Conservation (phyloP, 2,888 invertebrate genomes). For the Lobophora halterata region DNA sequence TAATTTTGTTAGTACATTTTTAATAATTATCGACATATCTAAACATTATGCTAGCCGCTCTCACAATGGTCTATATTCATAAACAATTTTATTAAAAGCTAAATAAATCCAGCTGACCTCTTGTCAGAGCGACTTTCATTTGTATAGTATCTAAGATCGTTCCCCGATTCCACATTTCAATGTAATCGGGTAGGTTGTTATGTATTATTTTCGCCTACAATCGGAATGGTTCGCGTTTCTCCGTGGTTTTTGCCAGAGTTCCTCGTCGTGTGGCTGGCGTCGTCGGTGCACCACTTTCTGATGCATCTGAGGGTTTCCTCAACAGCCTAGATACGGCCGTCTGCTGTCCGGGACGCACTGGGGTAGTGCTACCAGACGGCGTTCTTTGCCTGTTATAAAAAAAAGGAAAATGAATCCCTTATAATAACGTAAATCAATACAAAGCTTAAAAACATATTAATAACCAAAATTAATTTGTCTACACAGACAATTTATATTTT, state of each 20-base stretch:
- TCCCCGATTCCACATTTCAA: conserved; percentile 22
- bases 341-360: conserved; percentile 83
- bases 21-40: conserved; percentile 55
- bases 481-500: conserved; percentile 16
- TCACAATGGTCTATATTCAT: conserved; percentile 28
- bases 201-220: conserved; percentile 76
- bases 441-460: conserved; percentile 34
- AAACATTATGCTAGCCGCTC: conserved; percentile 49
- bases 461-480: conserved; percentile 26
- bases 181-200: conserved; percentile 18
- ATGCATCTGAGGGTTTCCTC: conserved; percentile 85
- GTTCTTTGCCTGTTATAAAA: conserved; percentile 83
- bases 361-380: conserved; percentile 88
- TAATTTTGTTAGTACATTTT: conserved; percentile 70
- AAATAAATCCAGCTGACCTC: conserved; percentile 5
- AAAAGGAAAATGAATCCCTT: conserved; percentile 24
- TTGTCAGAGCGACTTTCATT: conserved; percentile 52
- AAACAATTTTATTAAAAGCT: conserved; percentile 14
- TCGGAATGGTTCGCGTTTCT: conserved; percentile 87
- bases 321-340: conserved; percentile 83
- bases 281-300: conserved; percentile 81
- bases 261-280: conserved; percentile 65
- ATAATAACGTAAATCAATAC: conserved; percentile 27
- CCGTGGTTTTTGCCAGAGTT: conserved; percentile 68
- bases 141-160: conserved; percentile 34